A percentile compares a stretch with the other conserved stretches of the same genome.
These are phyloP conservation scores for Rhincodon typus DNA, from an alignment of 2,797 vertebrate species.

Conservation along the genomic window DNA sequence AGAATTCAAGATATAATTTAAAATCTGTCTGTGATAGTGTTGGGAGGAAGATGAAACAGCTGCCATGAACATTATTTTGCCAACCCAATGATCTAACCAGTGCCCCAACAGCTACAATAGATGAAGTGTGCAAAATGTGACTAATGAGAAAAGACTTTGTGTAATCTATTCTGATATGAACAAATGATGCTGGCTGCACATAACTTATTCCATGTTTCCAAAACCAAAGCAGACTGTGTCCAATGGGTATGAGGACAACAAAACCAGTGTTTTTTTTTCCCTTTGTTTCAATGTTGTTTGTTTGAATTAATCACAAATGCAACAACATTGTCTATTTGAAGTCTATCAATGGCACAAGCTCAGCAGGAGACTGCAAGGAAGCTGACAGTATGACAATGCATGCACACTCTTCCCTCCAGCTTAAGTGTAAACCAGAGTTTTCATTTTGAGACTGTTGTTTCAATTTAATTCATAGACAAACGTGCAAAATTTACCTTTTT, in stretches of 20 bases:
- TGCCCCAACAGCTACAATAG: neutral
- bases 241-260: too few species aligned
- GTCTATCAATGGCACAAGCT: neutral
- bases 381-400: neutral
- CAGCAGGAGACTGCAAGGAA: neutral
- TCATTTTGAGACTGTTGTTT: neutral
- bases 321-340: neutral
- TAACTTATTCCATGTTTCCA: neutral
- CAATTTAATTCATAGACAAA: neutral
- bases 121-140: neutral
- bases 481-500: neutral
- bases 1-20: neutral
- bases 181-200: neutral
- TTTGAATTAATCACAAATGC: neutral
- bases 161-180: neutral
- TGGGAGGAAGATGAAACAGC: neutral
- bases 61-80: neutral
- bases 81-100: neutral
- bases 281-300: neutral
- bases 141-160: neutral
- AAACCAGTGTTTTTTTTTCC: neutral
- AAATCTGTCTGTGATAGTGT: neutral
- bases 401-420: neutral
- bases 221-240: neutral
- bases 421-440: neutral